phyloP scores from a whole-genome alignment of 2,797 vertebrate genomes.

The Sylvilagus floridanus region DNA sequence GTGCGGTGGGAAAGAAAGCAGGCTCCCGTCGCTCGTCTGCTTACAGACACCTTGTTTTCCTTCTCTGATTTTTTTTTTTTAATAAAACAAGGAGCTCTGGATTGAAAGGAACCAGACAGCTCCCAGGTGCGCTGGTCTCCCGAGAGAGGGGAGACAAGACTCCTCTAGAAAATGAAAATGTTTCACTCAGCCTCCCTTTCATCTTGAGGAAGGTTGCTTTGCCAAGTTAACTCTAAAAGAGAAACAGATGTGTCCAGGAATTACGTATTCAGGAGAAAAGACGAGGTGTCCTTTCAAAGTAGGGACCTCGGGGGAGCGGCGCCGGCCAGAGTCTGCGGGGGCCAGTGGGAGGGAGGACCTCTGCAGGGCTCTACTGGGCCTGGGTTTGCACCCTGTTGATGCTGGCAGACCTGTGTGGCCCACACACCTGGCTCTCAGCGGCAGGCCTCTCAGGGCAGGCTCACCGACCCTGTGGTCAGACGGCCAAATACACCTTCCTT shows the following conservation, averaged over 20 bases:
- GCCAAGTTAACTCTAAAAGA: constrained; percentile 80
- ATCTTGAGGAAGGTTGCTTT: constrained; percentile 79
- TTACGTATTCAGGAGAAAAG: constrained; percentile 73
- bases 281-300: too few species aligned
- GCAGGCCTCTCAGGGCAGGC: too few species aligned
- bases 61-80: neutral
- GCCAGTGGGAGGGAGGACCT: too few species aligned
- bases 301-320: too few species aligned
- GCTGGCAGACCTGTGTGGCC: too few species aligned
- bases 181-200: constrained; percentile 79
- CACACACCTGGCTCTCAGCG: too few species aligned
- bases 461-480: too few species aligned
- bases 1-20: constrained; percentile 62
- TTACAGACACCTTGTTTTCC: constrained; percentile 62
- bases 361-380: too few species aligned
- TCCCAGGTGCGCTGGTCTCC: constrained; percentile 73
- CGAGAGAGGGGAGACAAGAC: constrained; percentile 73
- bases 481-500: neutral
- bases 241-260: constrained; percentile 83
- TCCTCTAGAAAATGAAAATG: constrained; percentile 73
- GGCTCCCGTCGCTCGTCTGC: neutral
- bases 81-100: constrained; percentile 68
- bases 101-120: constrained; percentile 63
- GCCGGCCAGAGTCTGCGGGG: too few species aligned
- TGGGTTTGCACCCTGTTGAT: too few species aligned